A percentile compares a stretch with the other conserved stretches of the same genome.
These are phyloP conservation scores for Neogobius melanostomus DNA, from an alignment of 2,113 vertebrate genomes.

Conservation along the genomic window DNA sequence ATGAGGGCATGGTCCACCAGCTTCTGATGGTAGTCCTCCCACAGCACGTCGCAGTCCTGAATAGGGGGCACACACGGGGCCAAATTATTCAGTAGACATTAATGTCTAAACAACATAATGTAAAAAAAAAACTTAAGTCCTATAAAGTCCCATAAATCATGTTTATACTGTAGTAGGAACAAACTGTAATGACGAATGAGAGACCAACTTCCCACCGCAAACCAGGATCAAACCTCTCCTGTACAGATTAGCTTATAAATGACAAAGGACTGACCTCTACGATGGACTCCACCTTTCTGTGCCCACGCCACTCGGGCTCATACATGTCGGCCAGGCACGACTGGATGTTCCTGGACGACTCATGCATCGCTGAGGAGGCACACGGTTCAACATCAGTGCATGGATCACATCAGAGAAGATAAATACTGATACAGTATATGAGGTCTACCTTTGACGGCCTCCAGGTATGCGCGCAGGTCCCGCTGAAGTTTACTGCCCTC, in stretches of 20 bases:
- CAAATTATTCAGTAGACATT: too few relatives aligned
- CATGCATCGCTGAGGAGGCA: constrained; percentile 88
- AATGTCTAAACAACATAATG: too few relatives aligned
- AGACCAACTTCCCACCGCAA: too few relatives aligned
- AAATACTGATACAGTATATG: neutral
- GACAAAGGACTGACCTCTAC: constrained; percentile 82
- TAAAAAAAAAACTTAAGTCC: too few relatives aligned
- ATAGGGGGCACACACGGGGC: neutral
- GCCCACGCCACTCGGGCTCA: constrained; percentile 92
- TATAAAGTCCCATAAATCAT: too few relatives aligned
- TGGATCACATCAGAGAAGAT: neutral
- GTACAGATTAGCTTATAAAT: too few relatives aligned
- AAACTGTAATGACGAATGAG: too few relatives aligned
- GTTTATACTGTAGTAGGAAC: too few relatives aligned
- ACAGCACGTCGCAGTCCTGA: constrained; percentile 94
- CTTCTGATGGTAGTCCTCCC: constrained; percentile 98
- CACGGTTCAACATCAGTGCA: neutral
- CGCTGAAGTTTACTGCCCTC: constrained; percentile 94
- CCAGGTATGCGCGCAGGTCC: constrained; percentile 90
- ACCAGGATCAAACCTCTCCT: too few relatives aligned
- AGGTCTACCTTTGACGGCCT: constrained; percentile 88
- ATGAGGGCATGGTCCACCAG: constrained; percentile 95
- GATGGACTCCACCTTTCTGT: constrained; percentile 90
- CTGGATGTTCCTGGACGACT: constrained; percentile 92
- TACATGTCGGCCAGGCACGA: constrained; percentile 95